Evolutionary conservation across 2,797 vertebrate genomes (phyloP), one percentile per base, ranked within the genome.

Genomic region (Chlorospingus semifuscus): DNA sequence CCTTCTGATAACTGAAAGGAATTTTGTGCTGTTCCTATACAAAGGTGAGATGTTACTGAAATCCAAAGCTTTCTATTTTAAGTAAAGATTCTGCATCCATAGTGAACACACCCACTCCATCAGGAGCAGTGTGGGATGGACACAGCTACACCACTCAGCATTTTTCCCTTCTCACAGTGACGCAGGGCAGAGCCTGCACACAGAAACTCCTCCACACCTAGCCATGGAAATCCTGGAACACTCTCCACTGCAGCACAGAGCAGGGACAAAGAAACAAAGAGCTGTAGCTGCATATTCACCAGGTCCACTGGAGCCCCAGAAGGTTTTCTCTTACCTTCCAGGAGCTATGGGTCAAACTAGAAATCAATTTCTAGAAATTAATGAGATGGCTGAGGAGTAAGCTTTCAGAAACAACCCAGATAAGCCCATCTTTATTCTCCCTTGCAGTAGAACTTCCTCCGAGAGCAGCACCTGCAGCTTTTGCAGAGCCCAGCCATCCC

Each of bases 281-380:
- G 32, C 8, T 61, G 10, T 46, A 34, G 34, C 21, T 60, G 12
- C 6, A 3, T 0, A 7, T 20, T 79, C 60, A 34, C 37, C 46
- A 74, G 29, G 9, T 29, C 50, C 68, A 13, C 30, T 42, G 30
- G 44, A 82, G 52, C 11, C 39, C 34, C 19, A 12, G 26, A 65
- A 79, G 29, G 6, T 76, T 89, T 93, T 52, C 66, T 59, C 3
- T 44, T 34, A 24, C 11, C 53, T 92, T 61, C 36, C 56, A 36
- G n/a, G 32, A 63, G 21, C 21, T 60, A 34, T 0, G 4, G 26
- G 15, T 96, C 93, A 94, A 94, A 84, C 6, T 59, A 82, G 84
- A 93, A 88, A 78, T 79, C 56, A 69, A 59, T 96, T 94, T 89
- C 65, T 70, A 49, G 8, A 44, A 69, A 72, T 30, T 6, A 69